Percentiles rank a stretch among this genome's conserved stretches.
Conservation (phyloP, 2,888 invertebrate genomes). For the Eulithis testata region DNA sequence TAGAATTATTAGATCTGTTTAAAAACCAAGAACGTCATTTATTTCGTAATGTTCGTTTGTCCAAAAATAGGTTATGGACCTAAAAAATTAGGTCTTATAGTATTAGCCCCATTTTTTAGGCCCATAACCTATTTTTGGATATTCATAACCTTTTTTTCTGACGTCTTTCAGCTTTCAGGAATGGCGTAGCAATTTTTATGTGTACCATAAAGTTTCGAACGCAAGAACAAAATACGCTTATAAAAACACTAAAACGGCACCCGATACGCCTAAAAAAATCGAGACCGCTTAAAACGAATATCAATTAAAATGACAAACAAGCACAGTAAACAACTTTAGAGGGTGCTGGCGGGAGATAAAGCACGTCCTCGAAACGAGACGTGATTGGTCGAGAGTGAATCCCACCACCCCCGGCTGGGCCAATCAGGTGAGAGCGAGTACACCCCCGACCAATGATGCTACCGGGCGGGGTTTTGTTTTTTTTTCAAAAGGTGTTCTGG, state of each 20-base stretch:
- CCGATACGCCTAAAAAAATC: constrained; percentile 43
- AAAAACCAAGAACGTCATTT: no score
- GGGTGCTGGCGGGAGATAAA: constrained; percentile 72
- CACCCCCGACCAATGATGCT: constrained; percentile 52
- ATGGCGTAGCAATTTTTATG: no score
- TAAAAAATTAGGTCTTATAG: no score
- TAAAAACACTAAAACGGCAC: constrained; percentile 35
- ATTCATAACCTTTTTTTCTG: no score
- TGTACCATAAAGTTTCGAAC: not conserved
- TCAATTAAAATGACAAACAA: constrained; percentile 80
- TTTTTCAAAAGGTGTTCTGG: constrained; percentile 46
- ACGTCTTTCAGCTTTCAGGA: no score
- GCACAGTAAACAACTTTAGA: constrained; percentile 78
- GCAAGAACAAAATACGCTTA: constrained; percentile 16
- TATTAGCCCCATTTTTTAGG: no score
- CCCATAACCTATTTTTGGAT: no score
- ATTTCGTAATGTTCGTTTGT: no score
- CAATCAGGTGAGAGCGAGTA: constrained; percentile 55
- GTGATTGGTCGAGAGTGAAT: constrained; percentile 59
- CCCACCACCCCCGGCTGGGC: constrained; percentile 57
- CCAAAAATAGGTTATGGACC: no score
- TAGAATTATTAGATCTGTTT: no score
- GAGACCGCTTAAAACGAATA: constrained; percentile 65
- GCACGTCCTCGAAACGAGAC: constrained; percentile 62
- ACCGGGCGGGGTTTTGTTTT: constrained; percentile 23